These are phyloP conservation scores for Gavia stellata DNA, from an alignment of 2,113 vertebrate species.

Conservation along the genomic window DNA sequence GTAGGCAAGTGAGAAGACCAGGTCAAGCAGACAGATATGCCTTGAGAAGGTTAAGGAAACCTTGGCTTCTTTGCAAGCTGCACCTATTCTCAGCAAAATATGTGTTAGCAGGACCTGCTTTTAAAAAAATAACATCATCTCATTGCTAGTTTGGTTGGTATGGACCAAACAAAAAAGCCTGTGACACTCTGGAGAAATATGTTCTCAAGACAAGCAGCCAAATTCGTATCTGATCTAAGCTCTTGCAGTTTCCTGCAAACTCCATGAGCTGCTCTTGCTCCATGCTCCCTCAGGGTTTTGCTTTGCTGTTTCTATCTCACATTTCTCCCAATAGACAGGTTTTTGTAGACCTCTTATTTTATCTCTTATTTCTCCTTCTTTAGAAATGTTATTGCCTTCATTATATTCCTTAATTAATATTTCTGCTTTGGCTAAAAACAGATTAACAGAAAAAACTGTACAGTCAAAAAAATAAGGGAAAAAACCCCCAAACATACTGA, in stretches of 20 bases:
- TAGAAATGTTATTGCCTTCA: neutral
- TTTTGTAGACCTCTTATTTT: neutral
- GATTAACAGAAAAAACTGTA: neutral
- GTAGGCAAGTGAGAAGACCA: neutral
- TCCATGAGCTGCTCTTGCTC: neutral
- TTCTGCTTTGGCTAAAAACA: neutral
- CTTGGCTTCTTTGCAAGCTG: neutral
- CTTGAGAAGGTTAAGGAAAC: constrained; percentile 16
- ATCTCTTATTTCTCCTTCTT: neutral
- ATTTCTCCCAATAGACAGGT: neutral
- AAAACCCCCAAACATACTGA: neutral
- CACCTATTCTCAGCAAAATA: constrained; percentile 47
- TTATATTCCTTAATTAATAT: neutral
- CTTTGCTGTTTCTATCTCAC: neutral
- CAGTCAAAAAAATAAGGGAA: neutral
- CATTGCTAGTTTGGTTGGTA: neutral
- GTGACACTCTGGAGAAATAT: neutral
- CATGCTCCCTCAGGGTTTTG: neutral
- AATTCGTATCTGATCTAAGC: neutral
- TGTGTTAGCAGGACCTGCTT: neutral
- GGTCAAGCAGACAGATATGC: neutral
- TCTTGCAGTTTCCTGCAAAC: neutral
- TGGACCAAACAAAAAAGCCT: neutral
- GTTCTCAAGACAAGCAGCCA: neutral
- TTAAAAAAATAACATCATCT: constrained; percentile 26